Evolutionary conservation across 2,113 vertebrate species (phyloP).

Genomic region (Sialia sialis): DNA sequence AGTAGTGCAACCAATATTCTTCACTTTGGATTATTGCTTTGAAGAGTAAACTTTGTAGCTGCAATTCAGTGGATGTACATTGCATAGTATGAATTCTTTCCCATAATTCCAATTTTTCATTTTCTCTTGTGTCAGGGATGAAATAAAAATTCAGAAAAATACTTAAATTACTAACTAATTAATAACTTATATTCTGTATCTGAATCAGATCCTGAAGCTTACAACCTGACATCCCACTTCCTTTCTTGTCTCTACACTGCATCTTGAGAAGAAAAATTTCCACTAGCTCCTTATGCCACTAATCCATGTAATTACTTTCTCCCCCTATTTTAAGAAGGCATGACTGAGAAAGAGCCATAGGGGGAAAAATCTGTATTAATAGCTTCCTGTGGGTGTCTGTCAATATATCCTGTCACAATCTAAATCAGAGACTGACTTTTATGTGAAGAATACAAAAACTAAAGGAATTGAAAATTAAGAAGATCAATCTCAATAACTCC

Average conservation of each 20-base stretch:
- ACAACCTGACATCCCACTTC: background rate
- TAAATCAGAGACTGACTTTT: background rate
- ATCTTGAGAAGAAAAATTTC: background rate
- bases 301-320: background rate
- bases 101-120: background rate
- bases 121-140: background rate
- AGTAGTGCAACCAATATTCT: background rate
- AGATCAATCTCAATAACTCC: background rate
- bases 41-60: background rate
- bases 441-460: background rate
- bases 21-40: background rate
- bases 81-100: background rate
- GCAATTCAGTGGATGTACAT: background rate
- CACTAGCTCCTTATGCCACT: background rate
- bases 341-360: background rate
- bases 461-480: background rate
- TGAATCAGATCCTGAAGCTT: background rate
- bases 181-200: background rate
- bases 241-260: background rate
- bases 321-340: background rate
- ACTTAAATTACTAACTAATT: background rate
- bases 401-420: background rate
- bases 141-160: background rate
- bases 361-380: background rate
- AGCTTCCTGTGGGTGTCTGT: constrained; percentile 4